phyloP scores from a whole-genome alignment of 1,140 invertebrate genomes.

The Eciton burchellii region DNA sequence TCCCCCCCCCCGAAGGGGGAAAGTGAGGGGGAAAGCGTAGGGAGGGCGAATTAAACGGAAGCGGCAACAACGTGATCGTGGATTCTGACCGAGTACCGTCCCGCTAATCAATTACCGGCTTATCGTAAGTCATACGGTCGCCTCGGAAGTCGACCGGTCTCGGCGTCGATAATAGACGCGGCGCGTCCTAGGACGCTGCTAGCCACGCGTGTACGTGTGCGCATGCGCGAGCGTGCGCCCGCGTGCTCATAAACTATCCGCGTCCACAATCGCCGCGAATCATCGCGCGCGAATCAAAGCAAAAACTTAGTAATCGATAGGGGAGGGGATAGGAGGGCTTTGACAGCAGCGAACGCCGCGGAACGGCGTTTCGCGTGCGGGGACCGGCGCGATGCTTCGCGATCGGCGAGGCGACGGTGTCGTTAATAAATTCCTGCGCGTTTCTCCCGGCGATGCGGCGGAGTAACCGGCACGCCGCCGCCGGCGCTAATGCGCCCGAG shows the following conservation, averaged over 20 bases:
- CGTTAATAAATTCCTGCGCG: conserved; percentile 38
- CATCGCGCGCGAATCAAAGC: no score
- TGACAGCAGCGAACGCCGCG: no score
- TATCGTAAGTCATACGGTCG: neutral
- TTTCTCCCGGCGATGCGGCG: neutral
- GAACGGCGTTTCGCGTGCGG: conserved; percentile 14
- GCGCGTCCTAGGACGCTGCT: neutral
- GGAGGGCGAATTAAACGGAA: conserved; percentile 5
- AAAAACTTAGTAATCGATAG: no score
- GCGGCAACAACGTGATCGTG: conserved; percentile 12
- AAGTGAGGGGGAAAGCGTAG: neutral
- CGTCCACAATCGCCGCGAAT: no score
- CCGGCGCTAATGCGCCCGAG: conserved; percentile 32
- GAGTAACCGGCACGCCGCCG: conserved; percentile 17
- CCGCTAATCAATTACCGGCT: conserved; percentile 7
- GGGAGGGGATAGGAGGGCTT: no score
- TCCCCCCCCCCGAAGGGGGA: neutral
- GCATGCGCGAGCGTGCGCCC: no score
- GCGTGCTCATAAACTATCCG: no score
- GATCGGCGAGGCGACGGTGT: conserved; percentile 37
- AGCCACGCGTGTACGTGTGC: neutral
- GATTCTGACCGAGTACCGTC: neutral
- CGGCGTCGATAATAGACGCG: conserved; percentile 1
- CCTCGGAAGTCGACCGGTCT: conserved; percentile 2
- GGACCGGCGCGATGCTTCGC: conserved; percentile 45